Evolutionary conservation across 2,888 invertebrate species (phyloP), one percentile per base, ranked within the genome.

Genomic region (Petrophora chlorosata): DNA sequence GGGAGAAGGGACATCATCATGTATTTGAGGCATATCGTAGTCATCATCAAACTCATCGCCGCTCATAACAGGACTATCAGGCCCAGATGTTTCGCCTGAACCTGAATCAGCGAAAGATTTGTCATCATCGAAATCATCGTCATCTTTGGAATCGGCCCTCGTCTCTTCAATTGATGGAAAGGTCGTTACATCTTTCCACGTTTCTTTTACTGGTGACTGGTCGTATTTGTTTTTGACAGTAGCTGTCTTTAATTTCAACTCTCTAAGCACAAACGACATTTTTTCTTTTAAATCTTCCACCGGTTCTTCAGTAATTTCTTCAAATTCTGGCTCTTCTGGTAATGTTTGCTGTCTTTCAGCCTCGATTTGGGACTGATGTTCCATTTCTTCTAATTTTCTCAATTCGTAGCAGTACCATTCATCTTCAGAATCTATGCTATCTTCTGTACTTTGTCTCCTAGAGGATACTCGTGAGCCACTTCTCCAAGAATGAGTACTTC

Each of bases 321-420:
- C 90, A 35, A 85, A 82, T 74, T 92, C 93, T 3, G 92, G 91
- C 58, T 92, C 92, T 73, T 93, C 93, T 3, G 91, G 86, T 8
- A 93, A 72, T 0, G 92, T 91, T 53, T 92, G 85, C 17, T 93
- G 93, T 77, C 94, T 91, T 58, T 93, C 93, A 26, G 88, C 75
- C 64, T 95, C 94, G 45, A 94, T 63, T 61, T 93, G 93, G 2
- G 94, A 93, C 57, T 94, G 94, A 55, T 94, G 91, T 78, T 97
- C 97, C 82, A 97, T 92, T 81, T 97, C 96, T 81, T 97, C 96
- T 22, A 97, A 82, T 79, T 97, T 96, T 43, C 96, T 90, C 46
- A 97, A 79, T 74, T 97, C 97, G 75, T 97, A 97, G 66, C 96
- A 96, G 69, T 97, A 97, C 95, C 97, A 97, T 77, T 97, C 97